Base-by-base conservation (phyloP, 2,797 vertebrate species). In the Novumbra hubbsi region DNA sequence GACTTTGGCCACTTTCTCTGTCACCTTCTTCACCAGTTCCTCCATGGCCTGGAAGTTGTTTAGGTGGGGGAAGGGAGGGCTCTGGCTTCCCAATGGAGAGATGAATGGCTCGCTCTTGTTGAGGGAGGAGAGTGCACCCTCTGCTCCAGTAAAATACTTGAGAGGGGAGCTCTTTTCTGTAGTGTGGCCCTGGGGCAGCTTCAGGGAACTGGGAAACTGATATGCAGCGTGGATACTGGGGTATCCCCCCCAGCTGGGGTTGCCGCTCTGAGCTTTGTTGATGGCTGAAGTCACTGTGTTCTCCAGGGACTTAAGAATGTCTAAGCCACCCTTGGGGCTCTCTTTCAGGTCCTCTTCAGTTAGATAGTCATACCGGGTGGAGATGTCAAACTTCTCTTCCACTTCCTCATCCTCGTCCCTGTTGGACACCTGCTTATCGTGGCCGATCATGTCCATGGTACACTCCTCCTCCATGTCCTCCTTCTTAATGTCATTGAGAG, bases 191-290 rank as follows among this genome's bases (percentile, higher is more conserved):
- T 95, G 86, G 0, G 95, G 95, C 79, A 96, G 83, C 83, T 97
- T 98, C 88, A 96, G 95, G 91, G 95, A 95, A 81, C 94, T 96
- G 48, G 96, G 97, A 76, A 99, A 96, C 86, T 99, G 98, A 86
- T 99, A 99, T 83, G 98, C 98, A 32, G 98, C 98, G 2, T 99
- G 98, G 86, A 99, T 99, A 90, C 98, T 99, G 45, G 96, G 96
- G 81, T 99, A 99, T 75, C 98, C 98, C 0, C 98, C 97, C 97
- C 98, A 99, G 86, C 96, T 98, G 5, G 98, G 96, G 12, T 97
- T 96, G 73, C 97, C 97, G 34, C 97, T 98, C 92, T 99, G 97
- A 50, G 97, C 98, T 92, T 99, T 99, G 89, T 97, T 98, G 88
- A 99, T 99, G 50, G 98, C 98, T 1, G 97, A 97, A 0, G 97